Evolutionary conservation across 2,888 invertebrate genomes (phyloP), one percentile per base, ranked within the genome.

Genomic region (Metallyticus violacea): DNA sequence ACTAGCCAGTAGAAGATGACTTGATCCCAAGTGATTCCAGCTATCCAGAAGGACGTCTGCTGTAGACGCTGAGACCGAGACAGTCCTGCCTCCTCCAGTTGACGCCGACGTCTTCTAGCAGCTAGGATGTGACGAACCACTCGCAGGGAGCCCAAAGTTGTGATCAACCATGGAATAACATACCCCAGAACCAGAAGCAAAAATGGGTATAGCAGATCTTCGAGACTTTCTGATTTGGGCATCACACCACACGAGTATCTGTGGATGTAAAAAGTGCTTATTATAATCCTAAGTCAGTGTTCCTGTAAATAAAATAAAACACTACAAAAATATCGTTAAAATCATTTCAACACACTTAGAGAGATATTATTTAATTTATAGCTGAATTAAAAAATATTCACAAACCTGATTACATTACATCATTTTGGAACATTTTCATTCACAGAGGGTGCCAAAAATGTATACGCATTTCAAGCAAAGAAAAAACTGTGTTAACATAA

Each of bases 131-230:
- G 79, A 2, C 86, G 80, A 2, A 87, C 87, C 27, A 89, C 86
- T 7, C 87, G 85, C 3, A 79, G 76, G 6, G 89, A 80, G 26
- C 88, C 87, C 1, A 89, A 27, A 26, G 89, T 76, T 22, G 88
- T 87, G 2, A 89, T 77, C 0, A 88, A 77, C 77, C 89, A 88
- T n/a, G 89, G 89, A 4, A 89, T 6, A 22, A 88, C 79, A 77
- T 89, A 88, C 15, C 90, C 89, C 78, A 89, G 83, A 15, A 89
- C 62, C 5, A 89, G 85, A 15, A 89, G 85, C 15, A 89, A 78
- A 25, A 88, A 79, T 6, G 89, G 87, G 87, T 90, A 90, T 22
- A 86, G 40, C 25, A 85, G 27, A n/a, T 86, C 81, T 76, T 26
- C 79, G 30, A 80, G 28, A 6, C 25, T 26, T 4, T 83, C 77